Conservation (phyloP, 1,140 invertebrate species). For the Caenorhabditis elegans region DNA sequence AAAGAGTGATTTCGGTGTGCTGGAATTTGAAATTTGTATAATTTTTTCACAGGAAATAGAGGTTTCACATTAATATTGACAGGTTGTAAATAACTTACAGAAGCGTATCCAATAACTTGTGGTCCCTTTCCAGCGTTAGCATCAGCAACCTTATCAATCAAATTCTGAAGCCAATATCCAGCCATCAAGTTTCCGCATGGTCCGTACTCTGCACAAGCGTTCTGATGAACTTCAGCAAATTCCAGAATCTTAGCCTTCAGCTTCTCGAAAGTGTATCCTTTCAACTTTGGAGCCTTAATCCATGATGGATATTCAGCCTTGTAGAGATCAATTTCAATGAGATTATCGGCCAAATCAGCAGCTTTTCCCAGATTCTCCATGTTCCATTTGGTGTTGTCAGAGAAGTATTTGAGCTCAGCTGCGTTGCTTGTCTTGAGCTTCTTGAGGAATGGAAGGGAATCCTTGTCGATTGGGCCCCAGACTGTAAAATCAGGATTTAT, state of each 20-base stretch:
- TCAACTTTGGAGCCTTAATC: neutral
- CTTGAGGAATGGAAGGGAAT: constrained; percentile 42
- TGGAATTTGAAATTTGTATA: no score
- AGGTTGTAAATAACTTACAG: constrained; percentile 37
- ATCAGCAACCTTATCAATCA: constrained; percentile 42
- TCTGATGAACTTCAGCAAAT: constrained; percentile 39
- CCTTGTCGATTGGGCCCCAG: constrained; percentile 48
- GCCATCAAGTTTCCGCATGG: constrained; percentile 51
- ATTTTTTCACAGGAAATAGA: no score
- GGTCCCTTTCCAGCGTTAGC: constrained; percentile 13
- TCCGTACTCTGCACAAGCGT: constrained; percentile 44
- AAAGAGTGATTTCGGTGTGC: constrained; percentile 51
- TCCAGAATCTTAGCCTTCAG: neutral
- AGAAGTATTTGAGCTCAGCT: constrained; percentile 38
- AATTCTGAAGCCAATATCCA: constrained; percentile 45
- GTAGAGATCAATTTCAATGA: constrained; percentile 45
- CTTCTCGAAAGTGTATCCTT: neutral
- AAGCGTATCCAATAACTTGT: constrained; percentile 50
- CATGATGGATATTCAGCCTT: neutral
- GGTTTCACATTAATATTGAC: no score
- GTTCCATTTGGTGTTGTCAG: constrained; percentile 46
- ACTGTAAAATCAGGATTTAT: no score
- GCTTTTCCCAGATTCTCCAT: constrained; percentile 42
- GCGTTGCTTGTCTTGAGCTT: constrained; percentile 40
- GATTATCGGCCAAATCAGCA: constrained; percentile 52